A percentile compares a stretch with the other conserved stretches of the same genome.
phyloP scores from a whole-genome alignment of 2,113 vertebrate genomes.

The Nothoprocta pentlandii region DNA sequence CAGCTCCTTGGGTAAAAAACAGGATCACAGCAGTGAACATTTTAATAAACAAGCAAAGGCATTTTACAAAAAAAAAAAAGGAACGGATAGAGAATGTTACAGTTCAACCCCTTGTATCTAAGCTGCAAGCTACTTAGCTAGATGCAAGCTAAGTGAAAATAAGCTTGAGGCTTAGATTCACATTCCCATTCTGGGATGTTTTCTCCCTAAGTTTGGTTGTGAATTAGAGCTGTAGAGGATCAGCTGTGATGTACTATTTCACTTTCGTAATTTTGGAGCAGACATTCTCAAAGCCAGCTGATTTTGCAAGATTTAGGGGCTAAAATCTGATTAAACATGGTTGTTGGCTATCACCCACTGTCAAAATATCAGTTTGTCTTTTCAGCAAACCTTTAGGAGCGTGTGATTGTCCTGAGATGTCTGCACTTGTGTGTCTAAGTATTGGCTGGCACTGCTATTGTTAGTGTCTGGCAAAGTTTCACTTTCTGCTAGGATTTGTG shows the following conservation, averaged over 20 bases:
- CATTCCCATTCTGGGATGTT: background rate
- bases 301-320: conserved; percentile 32
- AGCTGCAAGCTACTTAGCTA: background rate
- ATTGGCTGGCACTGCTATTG: conserved; percentile 26
- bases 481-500: conserved; percentile 25
- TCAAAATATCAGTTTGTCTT: conserved; percentile 34
- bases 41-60: conserved; percentile 64
- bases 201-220: background rate
- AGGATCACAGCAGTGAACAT: conserved; percentile 52
- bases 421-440: conserved; percentile 19
- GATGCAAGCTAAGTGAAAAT: background rate
- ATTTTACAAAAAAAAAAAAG: background rate
- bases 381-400: background rate
- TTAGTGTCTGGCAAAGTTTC: conserved; percentile 19
- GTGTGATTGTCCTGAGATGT: conserved; percentile 17
- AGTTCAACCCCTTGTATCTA: background rate
- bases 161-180: background rate
- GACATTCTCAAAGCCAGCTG: conserved; percentile 5
- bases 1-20: conserved; percentile 24
- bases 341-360: background rate
- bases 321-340: conserved; percentile 52
- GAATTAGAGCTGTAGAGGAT: conserved; percentile 10
- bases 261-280: conserved; percentile 47
- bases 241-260: conserved; percentile 46
- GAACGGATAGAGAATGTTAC: background rate